A percentile compares a stretch with the other conserved stretches of the same genome.
phyloP scores from a whole-genome alignment of 2,113 vertebrate species.

The Cervus canadensis region DNA sequence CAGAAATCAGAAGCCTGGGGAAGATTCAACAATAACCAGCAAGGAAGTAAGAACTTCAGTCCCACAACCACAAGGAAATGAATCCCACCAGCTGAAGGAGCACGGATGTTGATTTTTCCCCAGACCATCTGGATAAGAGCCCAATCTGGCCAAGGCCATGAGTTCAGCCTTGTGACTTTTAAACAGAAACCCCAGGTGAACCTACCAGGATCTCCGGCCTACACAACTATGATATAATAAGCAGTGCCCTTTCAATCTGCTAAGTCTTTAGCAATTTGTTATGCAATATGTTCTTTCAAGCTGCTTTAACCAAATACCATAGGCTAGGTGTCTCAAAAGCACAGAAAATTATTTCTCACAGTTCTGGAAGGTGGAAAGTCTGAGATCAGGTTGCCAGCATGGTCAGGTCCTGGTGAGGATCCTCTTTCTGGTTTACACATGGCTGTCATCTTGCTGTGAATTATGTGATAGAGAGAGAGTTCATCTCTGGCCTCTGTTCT shows the following conservation, averaged over 20 bases:
- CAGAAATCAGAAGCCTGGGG: background rate
- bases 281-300: background rate
- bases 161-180: background rate
- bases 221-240: background rate
- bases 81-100: background rate
- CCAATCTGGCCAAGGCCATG: background rate
- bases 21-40: background rate
- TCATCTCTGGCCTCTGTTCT: background rate
- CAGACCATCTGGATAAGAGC: background rate
- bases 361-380: background rate
- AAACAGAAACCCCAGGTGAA: background rate
- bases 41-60: background rate
- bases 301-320: background rate
- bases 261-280: background rate
- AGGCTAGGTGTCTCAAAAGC: background rate
- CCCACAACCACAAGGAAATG: background rate
- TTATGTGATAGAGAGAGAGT: background rate
- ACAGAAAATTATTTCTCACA: background rate
- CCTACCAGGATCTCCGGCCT: background rate
- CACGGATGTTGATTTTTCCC: background rate
- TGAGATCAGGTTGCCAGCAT: background rate
- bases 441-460: background rate
- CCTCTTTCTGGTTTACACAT: too few relatives aligned
- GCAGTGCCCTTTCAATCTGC: background rate
- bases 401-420: background rate